Conservation (phyloP, 2,113 vertebrate species). For the Orthonyx spaldingii region DNA sequence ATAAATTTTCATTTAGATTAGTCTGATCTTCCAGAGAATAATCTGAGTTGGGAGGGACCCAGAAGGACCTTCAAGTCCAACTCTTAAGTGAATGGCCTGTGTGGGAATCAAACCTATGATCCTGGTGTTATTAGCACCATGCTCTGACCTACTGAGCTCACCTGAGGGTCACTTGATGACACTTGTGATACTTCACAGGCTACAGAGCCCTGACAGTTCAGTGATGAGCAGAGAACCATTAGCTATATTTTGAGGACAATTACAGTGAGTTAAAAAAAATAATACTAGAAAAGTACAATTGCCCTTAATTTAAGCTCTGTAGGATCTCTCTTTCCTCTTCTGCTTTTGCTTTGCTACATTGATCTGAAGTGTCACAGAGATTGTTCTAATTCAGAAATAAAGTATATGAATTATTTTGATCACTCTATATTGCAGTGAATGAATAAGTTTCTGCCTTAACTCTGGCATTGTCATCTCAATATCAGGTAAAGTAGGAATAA, state of each 20-base stretch:
- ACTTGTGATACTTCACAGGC: neutral
- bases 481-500: neutral
- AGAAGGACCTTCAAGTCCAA: neutral
- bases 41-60: neutral
- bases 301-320: neutral
- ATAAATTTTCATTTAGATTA: neutral
- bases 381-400: neutral
- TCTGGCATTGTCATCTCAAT: neutral
- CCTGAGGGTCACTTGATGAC: neutral
- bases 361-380: neutral
- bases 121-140: neutral
- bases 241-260: neutral
- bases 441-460: neutral
- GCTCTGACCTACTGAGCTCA: neutral
- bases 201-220: neutral
- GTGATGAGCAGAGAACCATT: neutral
- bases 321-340: neutral
- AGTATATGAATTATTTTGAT: neutral
- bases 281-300: neutral
- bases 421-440: neutral
- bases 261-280: neutral
- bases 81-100: neutral
- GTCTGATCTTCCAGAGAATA: neutral
- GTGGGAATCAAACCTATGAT: rapidly evolving
- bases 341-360: neutral